These are phyloP conservation scores for Coregonus suidteri DNA, from an alignment of 2,797 vertebrate genomes.

Conservation along the genomic window DNA sequence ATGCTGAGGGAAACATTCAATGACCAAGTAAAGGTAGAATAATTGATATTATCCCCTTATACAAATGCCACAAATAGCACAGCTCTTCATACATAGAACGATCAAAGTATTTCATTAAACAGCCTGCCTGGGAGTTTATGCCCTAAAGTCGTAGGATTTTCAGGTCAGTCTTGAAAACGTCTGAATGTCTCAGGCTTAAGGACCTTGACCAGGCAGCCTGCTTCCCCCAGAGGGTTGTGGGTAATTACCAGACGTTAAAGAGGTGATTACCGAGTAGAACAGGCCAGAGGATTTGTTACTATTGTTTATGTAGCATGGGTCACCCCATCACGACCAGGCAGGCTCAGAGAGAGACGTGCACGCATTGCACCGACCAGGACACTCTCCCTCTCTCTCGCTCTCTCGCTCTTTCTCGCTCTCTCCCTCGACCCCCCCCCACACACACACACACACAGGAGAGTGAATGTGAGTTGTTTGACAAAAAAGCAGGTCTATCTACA, in stretches of 20 bases:
- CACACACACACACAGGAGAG: neutral
- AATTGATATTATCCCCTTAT: conserved; percentile 2
- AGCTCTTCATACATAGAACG: neutral
- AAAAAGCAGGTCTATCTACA: neutral
- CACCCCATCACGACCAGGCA: neutral
- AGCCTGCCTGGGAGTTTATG: conserved; percentile 13
- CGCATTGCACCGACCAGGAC: neutral
- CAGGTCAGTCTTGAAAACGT: conserved; percentile 16
- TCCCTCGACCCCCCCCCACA: neutral
- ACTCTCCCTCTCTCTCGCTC: neutral
- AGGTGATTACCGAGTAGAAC: conserved; percentile 22
- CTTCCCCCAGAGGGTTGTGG: conserved; percentile 13
- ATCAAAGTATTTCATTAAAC: neutral
- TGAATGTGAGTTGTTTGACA: neutral
- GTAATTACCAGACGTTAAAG: conserved; percentile 20
- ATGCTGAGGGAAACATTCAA: conserved; percentile 8
- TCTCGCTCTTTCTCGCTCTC: neutral
- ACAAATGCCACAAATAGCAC: conserved; percentile 4
- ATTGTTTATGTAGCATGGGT: conserved; percentile 15
- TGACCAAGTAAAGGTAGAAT: neutral
- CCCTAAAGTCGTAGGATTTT: neutral
- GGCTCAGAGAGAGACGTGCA: neutral
- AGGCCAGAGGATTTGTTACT: conserved; percentile 17
- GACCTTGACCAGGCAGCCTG: conserved; percentile 16
- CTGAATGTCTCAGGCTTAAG: conserved; percentile 14